Percentiles rank a stretch among this genome's conserved stretches.
Conservation (phyloP, 2,888 invertebrate species). For the Enchytraeus crypticus region DNA sequence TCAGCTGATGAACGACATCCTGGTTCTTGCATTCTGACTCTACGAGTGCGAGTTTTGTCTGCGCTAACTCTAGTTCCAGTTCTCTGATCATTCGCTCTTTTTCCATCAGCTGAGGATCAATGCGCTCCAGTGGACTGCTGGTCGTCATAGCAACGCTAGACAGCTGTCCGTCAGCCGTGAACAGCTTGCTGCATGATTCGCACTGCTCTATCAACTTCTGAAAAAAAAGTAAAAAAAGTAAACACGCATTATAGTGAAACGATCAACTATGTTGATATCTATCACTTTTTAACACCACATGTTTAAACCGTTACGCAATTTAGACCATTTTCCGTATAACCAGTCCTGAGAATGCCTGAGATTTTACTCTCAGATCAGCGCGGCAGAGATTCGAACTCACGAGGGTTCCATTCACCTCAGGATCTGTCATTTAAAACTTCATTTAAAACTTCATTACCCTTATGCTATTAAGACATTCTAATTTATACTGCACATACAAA, state of each 20-base stretch:
- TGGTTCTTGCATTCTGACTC: slow-evolving; percentile 94
- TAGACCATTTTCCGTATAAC: no score
- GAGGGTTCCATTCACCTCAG: no score
- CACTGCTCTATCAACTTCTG: slow-evolving; percentile 13
- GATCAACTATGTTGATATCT: not conserved
- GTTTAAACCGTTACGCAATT: no score
- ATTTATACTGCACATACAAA: no score
- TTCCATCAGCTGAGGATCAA: slow-evolving; percentile 31
- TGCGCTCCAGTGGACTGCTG: not conserved
- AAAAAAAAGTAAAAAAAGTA: not conserved
- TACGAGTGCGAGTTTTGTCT: slow-evolving; percentile 90
- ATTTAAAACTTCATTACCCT: no score
- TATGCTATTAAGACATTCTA: no score
- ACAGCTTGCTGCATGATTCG: slow-evolving; percentile 33
- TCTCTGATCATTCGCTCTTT: slow-evolving; percentile 55
- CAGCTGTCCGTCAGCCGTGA: slow-evolving; percentile 36
- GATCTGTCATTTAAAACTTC: no score
- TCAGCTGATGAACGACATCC: slow-evolving; percentile 77
- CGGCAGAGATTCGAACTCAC: no score
- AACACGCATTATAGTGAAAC: not conserved
- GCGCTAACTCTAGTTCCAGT: slow-evolving; percentile 87
- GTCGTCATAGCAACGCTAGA: slow-evolving; percentile 25
- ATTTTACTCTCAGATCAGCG: no score
- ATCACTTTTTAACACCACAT: no score
- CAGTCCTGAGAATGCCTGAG: no score